A percentile compares a stretch with the other conserved stretches of the same genome.
phyloP scores from a whole-genome alignment of 1,140 invertebrate species.

The Helicoverpa armigera region DNA sequence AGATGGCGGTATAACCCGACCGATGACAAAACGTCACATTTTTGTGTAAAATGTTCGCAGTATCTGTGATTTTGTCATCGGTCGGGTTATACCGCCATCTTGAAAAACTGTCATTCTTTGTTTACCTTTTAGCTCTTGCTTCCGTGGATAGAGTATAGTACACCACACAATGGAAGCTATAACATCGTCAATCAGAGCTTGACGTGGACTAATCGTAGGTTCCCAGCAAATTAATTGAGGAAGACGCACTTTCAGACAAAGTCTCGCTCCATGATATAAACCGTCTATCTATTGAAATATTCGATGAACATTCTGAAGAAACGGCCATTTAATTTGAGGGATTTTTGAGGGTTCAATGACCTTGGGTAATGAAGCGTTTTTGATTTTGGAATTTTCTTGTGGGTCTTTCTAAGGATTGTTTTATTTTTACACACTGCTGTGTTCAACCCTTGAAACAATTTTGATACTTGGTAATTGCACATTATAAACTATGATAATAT shows the following conservation, averaged over 20 bases:
- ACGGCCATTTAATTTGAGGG: not conserved
- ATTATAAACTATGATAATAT: too few species aligned
- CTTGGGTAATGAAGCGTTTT: not conserved
- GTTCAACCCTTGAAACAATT: too few species aligned
- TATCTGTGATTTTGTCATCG: too few species aligned
- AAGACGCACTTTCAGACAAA: conserved; percentile 33
- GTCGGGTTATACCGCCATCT: too few species aligned
- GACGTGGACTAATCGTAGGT: conserved; percentile 36
- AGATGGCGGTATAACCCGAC: too few species aligned
- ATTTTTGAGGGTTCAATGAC: conserved; percentile 2
- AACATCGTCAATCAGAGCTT: conserved; percentile 8
- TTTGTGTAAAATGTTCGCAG: too few species aligned
- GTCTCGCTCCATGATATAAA: not conserved
- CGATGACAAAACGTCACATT: too few species aligned
- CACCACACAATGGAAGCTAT: not conserved
- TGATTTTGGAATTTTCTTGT: not conserved
- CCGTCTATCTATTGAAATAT: conserved; percentile 25
- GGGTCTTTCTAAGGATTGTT: not conserved
- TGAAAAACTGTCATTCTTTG: too few species aligned
- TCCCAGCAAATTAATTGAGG: conserved; percentile 26
- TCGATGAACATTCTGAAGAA: not conserved
- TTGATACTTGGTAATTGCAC: too few species aligned
- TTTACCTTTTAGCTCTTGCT: too few species aligned
- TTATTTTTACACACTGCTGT: too few species aligned
- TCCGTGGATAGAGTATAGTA: too few species aligned